Conservation (phyloP, 2,888 invertebrate genomes). For the Diabrotica balteata region DNA sequence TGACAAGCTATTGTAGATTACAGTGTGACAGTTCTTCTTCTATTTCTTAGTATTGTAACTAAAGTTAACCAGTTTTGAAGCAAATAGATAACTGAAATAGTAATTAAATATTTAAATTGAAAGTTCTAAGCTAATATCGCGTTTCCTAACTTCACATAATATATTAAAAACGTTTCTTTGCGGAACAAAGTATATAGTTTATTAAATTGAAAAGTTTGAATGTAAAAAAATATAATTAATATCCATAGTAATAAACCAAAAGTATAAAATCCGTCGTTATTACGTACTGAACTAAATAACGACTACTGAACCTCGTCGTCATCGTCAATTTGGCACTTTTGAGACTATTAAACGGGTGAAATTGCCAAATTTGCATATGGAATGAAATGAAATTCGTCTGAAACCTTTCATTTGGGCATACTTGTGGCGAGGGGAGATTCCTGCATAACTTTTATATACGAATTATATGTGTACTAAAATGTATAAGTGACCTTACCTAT, state of each 20-base stretch:
- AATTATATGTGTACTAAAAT: conserved; percentile 5
- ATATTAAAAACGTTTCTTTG: too few relatives aligned
- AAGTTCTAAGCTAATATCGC: too few relatives aligned
- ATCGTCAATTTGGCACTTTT: conserved; percentile 22
- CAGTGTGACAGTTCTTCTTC: too few relatives aligned
- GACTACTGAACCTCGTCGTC: conserved; percentile 20
- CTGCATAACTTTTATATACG: conserved; percentile 16
- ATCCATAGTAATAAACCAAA: conserved; percentile 25
- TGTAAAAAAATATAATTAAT: conserved; percentile 7
- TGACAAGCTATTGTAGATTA: too few relatives aligned
- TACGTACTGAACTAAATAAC: conserved; percentile 24
- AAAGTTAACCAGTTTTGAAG: too few relatives aligned
- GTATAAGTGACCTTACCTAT: conserved; percentile 1
- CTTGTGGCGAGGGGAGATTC: conserved; percentile 18
- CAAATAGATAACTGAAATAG: too few relatives aligned
- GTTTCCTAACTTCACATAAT: too few relatives aligned
- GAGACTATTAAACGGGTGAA: conserved; percentile 27
- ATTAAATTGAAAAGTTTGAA: too few relatives aligned
- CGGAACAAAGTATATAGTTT: too few relatives aligned
- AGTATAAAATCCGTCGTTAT: conserved; percentile 23
- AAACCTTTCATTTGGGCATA: conserved; percentile 22
- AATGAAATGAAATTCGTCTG: conserved; percentile 27
- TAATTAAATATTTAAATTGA: too few relatives aligned
- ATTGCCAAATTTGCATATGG: conserved; percentile 22
- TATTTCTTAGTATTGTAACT: too few relatives aligned